Evolutionary conservation across 2,797 vertebrate species (phyloP), one percentile per base, ranked within the genome.

Genomic region (Notamacropus eugenii): DNA sequence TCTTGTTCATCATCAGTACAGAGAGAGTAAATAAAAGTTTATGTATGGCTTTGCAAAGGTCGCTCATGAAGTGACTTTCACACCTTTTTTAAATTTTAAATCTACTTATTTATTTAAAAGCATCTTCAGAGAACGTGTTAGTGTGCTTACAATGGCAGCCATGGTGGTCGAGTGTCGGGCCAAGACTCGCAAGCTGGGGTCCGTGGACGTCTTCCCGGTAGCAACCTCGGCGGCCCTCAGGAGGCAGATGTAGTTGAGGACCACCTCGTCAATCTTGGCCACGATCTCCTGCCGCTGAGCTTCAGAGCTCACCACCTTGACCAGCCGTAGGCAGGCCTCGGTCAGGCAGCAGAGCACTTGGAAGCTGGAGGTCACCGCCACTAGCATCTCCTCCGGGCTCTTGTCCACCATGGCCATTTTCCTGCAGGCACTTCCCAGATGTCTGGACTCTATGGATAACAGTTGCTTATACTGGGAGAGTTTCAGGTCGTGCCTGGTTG

Each of bases 1-100:
- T 99, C 99, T 46, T 99, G 98, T 99, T 99, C 98, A 99, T 99
- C 98, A 29, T 82, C 67, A 82, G 98, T 99, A 99, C 98, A 99
- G 98, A 98, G 98, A 99, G 98, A 98, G 98, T 98, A 99, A 99
- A 99, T 98, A 98, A 99, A 98, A 98, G 96, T 98, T 98, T 98
- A 99, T 99, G 99, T 99, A 99, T 99, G 99, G 99, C 99, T 99
- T 99, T 99, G 98, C 99, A 99, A 99, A 99, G 99, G 99, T 99
- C 99, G 99, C 99, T 99, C 99, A 99, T 99, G 99, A 99, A 97
- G 98, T 99, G 99, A 99, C 97, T 98, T 99, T 99, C 98, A 98
- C 98, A 98, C 98, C 98, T 46, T 82, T 40, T 40, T 22, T 82
- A 24, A 52, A 52, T 13, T 74, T 27, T 27, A 24, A 57, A 57